These are phyloP conservation scores for Mechanitis messenoides DNA, from an alignment of 2,888 invertebrate genomes.

Conservation along the genomic window DNA sequence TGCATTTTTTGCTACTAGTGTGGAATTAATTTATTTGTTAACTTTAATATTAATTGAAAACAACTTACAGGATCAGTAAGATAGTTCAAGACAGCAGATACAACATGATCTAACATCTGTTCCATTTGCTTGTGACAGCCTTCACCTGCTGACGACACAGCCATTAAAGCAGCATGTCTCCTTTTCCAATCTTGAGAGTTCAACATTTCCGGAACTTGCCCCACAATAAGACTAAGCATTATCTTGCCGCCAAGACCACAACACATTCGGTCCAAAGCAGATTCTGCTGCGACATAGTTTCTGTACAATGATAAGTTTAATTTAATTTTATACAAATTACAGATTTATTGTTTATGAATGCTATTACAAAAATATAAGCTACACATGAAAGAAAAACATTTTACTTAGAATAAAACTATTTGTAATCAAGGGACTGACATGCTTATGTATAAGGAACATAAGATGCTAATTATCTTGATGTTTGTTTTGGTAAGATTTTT, in stretches of 20 bases:
- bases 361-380: too few relatives aligned
- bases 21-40: too few relatives aligned
- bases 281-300: constrained; percentile 96
- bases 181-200: constrained; percentile 88
- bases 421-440: constrained; percentile 72
- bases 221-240: constrained; percentile 92
- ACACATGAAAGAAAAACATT: background rate
- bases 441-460: constrained; percentile 49
- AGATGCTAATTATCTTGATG: constrained; percentile 69
- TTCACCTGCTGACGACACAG: constrained; percentile 98
- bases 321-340: background rate
- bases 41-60: too few relatives aligned
- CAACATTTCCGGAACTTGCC: constrained; percentile 91
- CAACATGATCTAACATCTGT: constrained; percentile 92
- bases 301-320: constrained; percentile 57
- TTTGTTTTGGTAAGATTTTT: constrained; percentile 57
- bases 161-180: constrained; percentile 98
- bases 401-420: background rate
- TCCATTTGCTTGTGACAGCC: constrained; percentile 99
- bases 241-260: constrained; percentile 96
- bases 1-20: too few relatives aligned
- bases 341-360: too few relatives aligned
- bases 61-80: constrained; percentile 86
- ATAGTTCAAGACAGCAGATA: constrained; percentile 92
- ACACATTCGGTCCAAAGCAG: constrained; percentile 96